phyloP scores from a whole-genome alignment of 37 sponge, comb jelly and placozoan genomes.

The Tethya wilhelma region DNA sequence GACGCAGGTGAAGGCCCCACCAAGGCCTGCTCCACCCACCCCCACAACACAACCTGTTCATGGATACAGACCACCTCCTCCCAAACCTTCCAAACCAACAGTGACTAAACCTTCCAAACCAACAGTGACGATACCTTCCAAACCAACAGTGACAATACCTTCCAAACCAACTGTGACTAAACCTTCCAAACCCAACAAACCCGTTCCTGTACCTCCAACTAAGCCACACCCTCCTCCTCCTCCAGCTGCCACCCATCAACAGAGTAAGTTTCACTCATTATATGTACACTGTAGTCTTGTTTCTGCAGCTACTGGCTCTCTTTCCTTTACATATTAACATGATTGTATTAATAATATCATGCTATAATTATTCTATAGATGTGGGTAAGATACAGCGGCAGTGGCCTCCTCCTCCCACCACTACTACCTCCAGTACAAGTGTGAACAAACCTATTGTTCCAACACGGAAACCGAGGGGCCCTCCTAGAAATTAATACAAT shows the following conservation, averaged over 20 bases:
- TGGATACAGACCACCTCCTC: neutral
- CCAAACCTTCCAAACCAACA: neutral
- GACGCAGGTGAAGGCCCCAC: neutral
- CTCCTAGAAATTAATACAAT: neutral
- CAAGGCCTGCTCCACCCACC: slow-evolving; percentile 8
- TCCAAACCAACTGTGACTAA: neutral
- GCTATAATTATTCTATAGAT: neutral
- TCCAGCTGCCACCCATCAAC: neutral
- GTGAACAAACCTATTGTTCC: slow-evolving; percentile 3
- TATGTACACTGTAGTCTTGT: neutral
- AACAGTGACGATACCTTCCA: too few relatives aligned
- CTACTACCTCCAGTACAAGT: neutral
- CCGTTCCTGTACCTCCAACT: neutral
- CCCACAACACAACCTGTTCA: neutral
- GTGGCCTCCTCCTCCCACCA: slow-evolving; percentile 10
- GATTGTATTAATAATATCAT: too few relatives aligned
- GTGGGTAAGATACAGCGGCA: neutral
- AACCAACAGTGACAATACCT: neutral
- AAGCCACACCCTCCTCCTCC: neutral
- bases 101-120: neutral
- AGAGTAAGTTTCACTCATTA: neutral
- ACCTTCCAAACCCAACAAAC: neutral
- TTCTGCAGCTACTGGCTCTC: too few relatives aligned
- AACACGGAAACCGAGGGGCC: slow-evolving; percentile 2
- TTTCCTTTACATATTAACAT: too few relatives aligned